phyloP scores from a whole-genome alignment of 2,113 vertebrate species.

The Poicephalus gulielmi region DNA sequence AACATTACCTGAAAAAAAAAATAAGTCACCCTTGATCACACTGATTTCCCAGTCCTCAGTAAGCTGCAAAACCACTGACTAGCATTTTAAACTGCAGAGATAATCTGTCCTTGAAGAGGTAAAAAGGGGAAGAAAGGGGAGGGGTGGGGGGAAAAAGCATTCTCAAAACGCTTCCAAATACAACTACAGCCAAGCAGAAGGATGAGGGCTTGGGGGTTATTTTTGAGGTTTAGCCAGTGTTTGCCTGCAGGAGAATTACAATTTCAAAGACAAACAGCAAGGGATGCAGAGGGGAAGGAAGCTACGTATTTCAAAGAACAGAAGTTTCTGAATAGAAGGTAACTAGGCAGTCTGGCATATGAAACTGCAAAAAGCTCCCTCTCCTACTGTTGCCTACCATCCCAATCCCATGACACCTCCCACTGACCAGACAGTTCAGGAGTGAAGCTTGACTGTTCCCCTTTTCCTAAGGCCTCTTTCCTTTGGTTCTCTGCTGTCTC shows the following conservation, averaged over 20 bases:
- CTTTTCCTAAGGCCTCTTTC: background rate
- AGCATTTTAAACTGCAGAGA: background rate
- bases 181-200: background rate
- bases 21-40: background rate
- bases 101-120: background rate
- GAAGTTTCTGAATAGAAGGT: background rate
- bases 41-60: background rate
- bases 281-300: background rate
- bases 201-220: background rate
- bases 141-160: fast-evolving
- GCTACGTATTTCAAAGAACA: background rate
- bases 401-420: background rate
- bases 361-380: background rate
- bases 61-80: background rate
- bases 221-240: background rate
- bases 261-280: conserved; percentile 1
- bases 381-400: background rate
- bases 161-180: background rate
- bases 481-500: background rate
- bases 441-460: background rate
- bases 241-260: background rate
- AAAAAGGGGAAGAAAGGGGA: fast-evolving
- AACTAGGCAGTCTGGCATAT: background rate
- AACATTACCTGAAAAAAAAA: background rate
- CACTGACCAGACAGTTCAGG: background rate